Conservation (phyloP, 1,140 invertebrate genomes). For the Pissodes strobi region DNA sequence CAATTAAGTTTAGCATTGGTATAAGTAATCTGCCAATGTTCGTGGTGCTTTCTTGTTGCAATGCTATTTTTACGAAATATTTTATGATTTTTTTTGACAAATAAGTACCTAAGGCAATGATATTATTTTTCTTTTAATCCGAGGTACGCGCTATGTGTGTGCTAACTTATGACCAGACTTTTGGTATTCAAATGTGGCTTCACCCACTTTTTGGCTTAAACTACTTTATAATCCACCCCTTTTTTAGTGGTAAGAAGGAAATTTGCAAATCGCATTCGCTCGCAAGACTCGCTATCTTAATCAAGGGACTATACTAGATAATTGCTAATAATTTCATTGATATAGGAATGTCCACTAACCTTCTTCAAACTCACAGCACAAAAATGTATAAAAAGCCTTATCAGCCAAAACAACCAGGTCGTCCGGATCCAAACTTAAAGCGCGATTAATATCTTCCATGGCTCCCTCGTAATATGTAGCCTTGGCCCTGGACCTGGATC, state of each 20-base stretch:
- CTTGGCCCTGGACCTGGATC: constrained; percentile 58
- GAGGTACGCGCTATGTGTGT: too few species aligned
- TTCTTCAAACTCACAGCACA: constrained; percentile 61
- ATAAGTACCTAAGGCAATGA: too few species aligned
- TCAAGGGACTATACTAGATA: neutral
- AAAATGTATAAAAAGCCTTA: constrained; percentile 60
- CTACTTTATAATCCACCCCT: neutral
- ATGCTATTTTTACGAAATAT: too few species aligned
- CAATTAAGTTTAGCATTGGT: too few species aligned
- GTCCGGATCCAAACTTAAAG: constrained; percentile 56
- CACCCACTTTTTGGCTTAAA: neutral
- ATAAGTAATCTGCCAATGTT: too few species aligned
- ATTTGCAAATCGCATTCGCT: too few species aligned
- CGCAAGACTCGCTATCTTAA: too few species aligned
- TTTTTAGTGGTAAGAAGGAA: neutral
- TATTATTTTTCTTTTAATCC: too few species aligned
- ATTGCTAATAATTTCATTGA: neutral
- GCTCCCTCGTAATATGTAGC: constrained; percentile 58
- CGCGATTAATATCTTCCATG: constrained; percentile 58
- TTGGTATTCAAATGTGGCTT: neutral
- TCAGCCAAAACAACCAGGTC: constrained; percentile 59
- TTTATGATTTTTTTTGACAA: too few species aligned
- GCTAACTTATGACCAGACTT: too few species aligned
- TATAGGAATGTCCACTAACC: constrained; percentile 28
- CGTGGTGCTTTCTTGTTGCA: too few species aligned